Evolutionary conservation across 2,888 invertebrate genomes (phyloP).

Genomic region (Drosophila fulvimacula): DNA sequence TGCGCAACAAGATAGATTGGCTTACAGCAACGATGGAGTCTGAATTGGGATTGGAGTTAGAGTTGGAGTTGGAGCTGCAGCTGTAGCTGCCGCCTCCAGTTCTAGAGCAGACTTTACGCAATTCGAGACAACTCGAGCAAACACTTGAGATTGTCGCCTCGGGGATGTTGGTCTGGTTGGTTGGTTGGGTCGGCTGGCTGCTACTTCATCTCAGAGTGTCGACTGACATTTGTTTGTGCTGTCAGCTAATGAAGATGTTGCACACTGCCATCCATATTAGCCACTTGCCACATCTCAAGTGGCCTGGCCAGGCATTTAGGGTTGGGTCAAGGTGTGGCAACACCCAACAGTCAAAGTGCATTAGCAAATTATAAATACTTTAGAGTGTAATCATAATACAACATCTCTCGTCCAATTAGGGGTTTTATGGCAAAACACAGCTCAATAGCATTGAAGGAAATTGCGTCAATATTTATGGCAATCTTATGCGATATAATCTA

Average conservation of each 20-base stretch:
- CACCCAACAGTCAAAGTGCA: not conserved
- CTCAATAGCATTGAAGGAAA: no score
- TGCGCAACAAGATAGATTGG: conserved; percentile 76
- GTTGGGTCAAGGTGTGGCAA: conserved; percentile 45
- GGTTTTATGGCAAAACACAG: not conserved
- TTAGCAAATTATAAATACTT: not conserved
- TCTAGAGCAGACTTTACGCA: conserved; percentile 69
- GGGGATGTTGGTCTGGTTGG: conserved; percentile 19
- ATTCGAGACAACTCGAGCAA: conserved; percentile 74
- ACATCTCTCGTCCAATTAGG: not conserved
- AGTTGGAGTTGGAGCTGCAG: not conserved
- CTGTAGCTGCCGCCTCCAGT: conserved; percentile 15
- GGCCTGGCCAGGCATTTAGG: conserved; percentile 7
- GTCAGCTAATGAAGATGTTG: conserved; percentile 54
- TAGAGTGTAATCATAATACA: not conserved
- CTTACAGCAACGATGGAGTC: conserved; percentile 43
- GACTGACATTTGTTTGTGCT: conserved; percentile 40
- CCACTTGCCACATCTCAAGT: conserved; percentile 35
- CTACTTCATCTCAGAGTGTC: conserved; percentile 18
- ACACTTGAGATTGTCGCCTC: conserved; percentile 62
- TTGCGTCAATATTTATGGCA: not conserved
- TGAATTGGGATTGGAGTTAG: conserved; percentile 10
- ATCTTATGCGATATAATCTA: not conserved
- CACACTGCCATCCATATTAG: conserved; percentile 21
- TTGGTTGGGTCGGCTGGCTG: conserved; percentile 13